Conservation (phyloP, 2,888 invertebrate genomes). For the Melieria crassipennis region DNA sequence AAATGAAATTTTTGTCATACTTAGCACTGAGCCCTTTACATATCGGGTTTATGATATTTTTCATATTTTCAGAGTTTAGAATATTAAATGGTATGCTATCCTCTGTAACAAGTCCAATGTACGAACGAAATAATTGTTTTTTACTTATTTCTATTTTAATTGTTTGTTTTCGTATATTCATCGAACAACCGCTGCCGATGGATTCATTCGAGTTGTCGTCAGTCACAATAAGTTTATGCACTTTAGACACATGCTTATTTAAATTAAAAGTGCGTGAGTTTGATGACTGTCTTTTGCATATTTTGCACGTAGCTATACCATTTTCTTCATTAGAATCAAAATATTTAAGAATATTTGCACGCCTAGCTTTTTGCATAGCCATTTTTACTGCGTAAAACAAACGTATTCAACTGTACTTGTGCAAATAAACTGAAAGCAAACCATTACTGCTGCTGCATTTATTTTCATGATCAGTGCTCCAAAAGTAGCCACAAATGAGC, state of each 20-base stretch:
- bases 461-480: too few relatives aligned
- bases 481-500: too few relatives aligned
- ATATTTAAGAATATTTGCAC: not conserved
- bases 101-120: conserved; percentile 24
- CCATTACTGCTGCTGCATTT: too few relatives aligned
- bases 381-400: too few relatives aligned
- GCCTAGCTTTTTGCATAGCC: too few relatives aligned
- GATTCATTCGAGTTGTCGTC: not conserved
- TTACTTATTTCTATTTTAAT: not conserved
- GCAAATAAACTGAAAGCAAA: too few relatives aligned
- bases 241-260: not conserved
- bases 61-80: conserved; percentile 25
- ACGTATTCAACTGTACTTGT: too few relatives aligned
- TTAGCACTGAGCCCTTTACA: conserved; percentile 21
- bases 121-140: conserved; percentile 14
- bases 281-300: not conserved
- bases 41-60: conserved; percentile 27
- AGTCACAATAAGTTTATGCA: not conserved
- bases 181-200: not conserved
- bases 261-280: not conserved
- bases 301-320: conserved; percentile 3
- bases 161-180: conserved; percentile 11
- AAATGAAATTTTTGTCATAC: conserved; percentile 6
- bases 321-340: not conserved
- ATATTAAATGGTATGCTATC: conserved; percentile 30